A percentile compares a stretch with the other conserved stretches of the same genome.
Evolutionary conservation across 2,113 vertebrate genomes (phyloP).

Genomic region (Amblyornis subalaris): DNA sequence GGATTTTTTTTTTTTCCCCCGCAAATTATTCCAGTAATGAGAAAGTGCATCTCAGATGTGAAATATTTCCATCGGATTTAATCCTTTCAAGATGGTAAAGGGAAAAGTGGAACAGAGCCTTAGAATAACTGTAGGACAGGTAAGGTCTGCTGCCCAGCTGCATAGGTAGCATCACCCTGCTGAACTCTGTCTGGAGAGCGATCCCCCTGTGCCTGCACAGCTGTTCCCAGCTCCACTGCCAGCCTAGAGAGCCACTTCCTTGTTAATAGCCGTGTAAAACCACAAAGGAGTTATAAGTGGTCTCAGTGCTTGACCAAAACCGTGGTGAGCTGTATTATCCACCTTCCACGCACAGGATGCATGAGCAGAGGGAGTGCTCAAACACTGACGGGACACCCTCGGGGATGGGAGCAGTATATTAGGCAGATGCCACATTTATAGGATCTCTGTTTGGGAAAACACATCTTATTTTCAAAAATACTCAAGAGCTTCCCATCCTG

Average conservation of each 20-base stretch:
- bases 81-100: not conserved
- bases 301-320: not conserved
- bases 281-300: not conserved
- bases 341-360: not conserved
- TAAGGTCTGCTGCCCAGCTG: not conserved
- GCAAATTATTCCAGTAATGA: not conserved
- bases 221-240: not conserved
- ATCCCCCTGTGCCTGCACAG: fast-evolving
- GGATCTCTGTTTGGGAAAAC: not conserved
- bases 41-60: not conserved
- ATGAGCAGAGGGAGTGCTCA: not conserved
- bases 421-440: not conserved
- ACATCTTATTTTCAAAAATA: not conserved
- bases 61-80: not conserved
- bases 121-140: not conserved
- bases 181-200: not conserved
- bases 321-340: not conserved
- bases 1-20: not conserved
- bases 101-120: not conserved
- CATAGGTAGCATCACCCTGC: fast-evolving
- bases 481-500: not conserved
- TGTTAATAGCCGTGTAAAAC: not conserved
- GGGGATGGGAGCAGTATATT: not conserved
- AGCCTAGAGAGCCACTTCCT: not conserved
- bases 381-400: not conserved